These are phyloP conservation scores for Nesometra sesokonis DNA, from an alignment of 35 echinoderm and acorn worm species.

Conservation along the genomic window DNA sequence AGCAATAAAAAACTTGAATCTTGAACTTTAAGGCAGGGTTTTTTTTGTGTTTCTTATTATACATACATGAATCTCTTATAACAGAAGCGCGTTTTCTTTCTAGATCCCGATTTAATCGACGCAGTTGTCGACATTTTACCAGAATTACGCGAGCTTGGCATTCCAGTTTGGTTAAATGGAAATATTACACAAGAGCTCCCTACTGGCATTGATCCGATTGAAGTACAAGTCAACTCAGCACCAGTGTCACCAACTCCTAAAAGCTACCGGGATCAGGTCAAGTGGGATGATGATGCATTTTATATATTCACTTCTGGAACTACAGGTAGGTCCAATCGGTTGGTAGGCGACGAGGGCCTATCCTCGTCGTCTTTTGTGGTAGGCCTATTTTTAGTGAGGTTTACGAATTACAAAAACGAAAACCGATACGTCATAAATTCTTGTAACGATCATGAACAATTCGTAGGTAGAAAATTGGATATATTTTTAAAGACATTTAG, in stretches of 20 bases:
- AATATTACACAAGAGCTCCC: not conserved
- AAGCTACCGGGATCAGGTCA: conserved; percentile 8
- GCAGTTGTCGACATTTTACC: conserved; percentile 30
- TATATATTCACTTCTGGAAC: not conserved
- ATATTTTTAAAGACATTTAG: too few species aligned
- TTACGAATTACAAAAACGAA: not conserved
- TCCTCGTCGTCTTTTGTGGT: too few species aligned
- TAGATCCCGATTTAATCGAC: conserved; percentile 30
- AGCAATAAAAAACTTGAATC: too few species aligned
- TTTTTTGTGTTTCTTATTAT: too few species aligned
- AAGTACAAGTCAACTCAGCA: not conserved
- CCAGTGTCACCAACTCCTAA: conserved; percentile 3
- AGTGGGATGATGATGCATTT: not conserved
- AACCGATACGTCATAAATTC: too few species aligned
- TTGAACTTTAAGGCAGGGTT: too few species aligned
- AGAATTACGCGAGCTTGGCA: conserved; percentile 40
- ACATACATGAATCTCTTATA: too few species aligned
- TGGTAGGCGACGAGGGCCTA: too few species aligned
- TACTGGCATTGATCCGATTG: not conserved
- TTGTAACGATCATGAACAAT: too few species aligned
- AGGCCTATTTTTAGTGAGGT: too few species aligned
- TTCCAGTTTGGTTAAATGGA: conserved; percentile 37
- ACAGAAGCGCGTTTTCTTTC: not conserved
- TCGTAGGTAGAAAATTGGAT: too few species aligned
- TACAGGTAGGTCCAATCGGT: not conserved